Conservation (phyloP, 1,140 invertebrate genomes). For the Drosophila equinoxialis region DNA sequence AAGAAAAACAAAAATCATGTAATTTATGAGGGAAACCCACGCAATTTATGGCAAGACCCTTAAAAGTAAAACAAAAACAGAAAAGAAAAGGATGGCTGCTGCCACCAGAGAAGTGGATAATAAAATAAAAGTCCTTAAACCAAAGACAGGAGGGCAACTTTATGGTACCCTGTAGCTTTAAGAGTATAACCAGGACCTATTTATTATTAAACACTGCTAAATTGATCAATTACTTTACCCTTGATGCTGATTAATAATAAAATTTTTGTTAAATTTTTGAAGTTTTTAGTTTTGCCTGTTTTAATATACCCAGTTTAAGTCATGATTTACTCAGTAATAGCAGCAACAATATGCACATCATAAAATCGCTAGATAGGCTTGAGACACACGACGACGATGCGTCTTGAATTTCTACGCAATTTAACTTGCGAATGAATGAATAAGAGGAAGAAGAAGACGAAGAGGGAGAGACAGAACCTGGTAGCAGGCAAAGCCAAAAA, state of each 20-base stretch:
- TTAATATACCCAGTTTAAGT: neutral
- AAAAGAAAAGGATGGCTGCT: neutral
- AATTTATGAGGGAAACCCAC: slow-evolving; percentile 44
- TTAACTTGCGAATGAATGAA: slow-evolving; percentile 64
- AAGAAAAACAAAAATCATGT: slow-evolving; percentile 29
- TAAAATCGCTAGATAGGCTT: slow-evolving; percentile 71
- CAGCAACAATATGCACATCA: slow-evolving; percentile 72
- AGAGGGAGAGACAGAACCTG: slow-evolving; percentile 15
- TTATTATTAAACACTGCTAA: too few relatives aligned
- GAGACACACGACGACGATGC: slow-evolving; percentile 32
- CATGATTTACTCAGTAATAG: neutral
- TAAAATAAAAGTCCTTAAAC: neutral
- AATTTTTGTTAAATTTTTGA: too few relatives aligned
- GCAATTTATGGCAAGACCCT: slow-evolving; percentile 25
- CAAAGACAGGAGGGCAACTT: neutral
- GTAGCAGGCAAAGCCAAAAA: slow-evolving; percentile 41
- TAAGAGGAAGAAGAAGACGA: slow-evolving; percentile 27
- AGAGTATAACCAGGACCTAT: neutral
- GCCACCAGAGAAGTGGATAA: slow-evolving; percentile 6
- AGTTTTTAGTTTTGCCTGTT: too few relatives aligned
- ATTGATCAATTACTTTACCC: too few relatives aligned
- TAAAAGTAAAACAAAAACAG: slow-evolving; percentile 42
- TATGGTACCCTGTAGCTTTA: neutral
- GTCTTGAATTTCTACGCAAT: slow-evolving; percentile 78
- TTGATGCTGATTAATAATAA: too few relatives aligned